phyloP scores from a whole-genome alignment of 2,888 invertebrate genomes.

The Schizotus pectinicornis region DNA sequence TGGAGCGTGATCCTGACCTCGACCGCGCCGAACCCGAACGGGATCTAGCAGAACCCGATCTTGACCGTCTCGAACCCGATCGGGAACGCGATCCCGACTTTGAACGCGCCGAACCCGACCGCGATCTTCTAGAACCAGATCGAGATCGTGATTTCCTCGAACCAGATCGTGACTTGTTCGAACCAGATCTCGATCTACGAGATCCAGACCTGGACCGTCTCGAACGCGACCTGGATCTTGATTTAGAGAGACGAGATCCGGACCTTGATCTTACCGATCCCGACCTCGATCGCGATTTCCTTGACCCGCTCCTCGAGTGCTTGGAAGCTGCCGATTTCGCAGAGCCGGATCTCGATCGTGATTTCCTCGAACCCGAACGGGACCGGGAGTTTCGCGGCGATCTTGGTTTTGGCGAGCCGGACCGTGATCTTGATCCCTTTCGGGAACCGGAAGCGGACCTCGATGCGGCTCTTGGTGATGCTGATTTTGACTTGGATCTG shows the following conservation, averaged over 20 bases:
- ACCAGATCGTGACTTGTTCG: slow-evolving; percentile 41
- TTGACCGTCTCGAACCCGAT: slow-evolving; percentile 50
- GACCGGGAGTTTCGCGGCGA: too few species aligned
- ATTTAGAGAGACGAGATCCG: slow-evolving; percentile 1
- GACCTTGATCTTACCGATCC: slow-evolving; percentile 39
- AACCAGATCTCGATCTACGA: slow-evolving; percentile 44
- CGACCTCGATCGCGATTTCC: slow-evolving; percentile 42
- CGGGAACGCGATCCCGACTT: slow-evolving; percentile 39
- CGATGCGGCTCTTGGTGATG: slow-evolving; percentile 46
- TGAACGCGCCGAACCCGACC: slow-evolving; percentile 39
- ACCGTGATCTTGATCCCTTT: slow-evolving; percentile 49
- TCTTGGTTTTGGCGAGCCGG: slow-evolving; percentile 34
- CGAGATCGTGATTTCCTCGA: slow-evolving; percentile 41
- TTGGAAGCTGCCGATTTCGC: too few species aligned
- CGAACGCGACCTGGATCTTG: slow-evolving; percentile 33
- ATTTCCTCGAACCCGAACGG: too few species aligned
- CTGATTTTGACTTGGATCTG: slow-evolving; percentile 25
- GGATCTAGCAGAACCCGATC: slow-evolving; percentile 48
- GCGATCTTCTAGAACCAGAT: slow-evolving; percentile 41
- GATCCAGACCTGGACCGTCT: slow-evolving; percentile 32
- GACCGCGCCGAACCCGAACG: slow-evolving; percentile 49
- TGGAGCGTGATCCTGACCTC: slow-evolving; percentile 46
- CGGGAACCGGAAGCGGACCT: too few species aligned
- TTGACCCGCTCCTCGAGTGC: too few species aligned
- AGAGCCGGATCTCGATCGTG: too few species aligned